Evolutionary conservation across 2,888 invertebrate genomes (phyloP).

Genomic region (Achlya flavicornis): DNA sequence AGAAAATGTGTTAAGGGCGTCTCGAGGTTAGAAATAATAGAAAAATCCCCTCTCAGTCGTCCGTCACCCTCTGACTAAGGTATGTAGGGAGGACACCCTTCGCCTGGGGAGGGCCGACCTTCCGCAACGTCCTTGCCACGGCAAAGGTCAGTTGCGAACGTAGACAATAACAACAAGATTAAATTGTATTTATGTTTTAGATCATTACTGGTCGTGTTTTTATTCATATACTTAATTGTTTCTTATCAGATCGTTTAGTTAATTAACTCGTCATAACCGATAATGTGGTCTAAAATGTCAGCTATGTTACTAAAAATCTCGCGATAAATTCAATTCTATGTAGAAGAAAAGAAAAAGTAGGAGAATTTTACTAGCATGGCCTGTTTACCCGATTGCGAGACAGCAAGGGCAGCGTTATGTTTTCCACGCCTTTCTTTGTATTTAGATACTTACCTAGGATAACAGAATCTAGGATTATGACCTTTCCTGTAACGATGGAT

Average conservation of each 20-base stretch:
- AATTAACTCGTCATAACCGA: background rate
- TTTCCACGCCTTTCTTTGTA: too few species aligned
- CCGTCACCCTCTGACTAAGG: conserved; percentile 51
- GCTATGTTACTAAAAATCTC: too few species aligned
- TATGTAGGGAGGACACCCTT: conserved; percentile 45
- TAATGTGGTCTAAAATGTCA: too few species aligned
- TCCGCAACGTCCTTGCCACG: conserved; percentile 66
- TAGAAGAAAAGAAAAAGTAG: too few species aligned
- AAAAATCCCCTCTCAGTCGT: conserved; percentile 55
- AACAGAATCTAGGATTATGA: too few species aligned
- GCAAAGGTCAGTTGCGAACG: conserved; percentile 61
- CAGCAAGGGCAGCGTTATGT: too few species aligned
- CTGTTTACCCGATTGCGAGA: too few species aligned
- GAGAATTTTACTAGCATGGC: too few species aligned
- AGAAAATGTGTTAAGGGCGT: conserved; percentile 52
- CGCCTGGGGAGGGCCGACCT: conserved; percentile 55
- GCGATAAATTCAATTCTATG: too few species aligned
- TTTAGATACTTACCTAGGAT: too few species aligned
- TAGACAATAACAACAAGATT: conserved; percentile 16
- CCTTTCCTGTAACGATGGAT: too few species aligned
- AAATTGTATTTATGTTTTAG: conserved; percentile 1
- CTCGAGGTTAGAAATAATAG: conserved; percentile 75
- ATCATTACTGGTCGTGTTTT: background rate
- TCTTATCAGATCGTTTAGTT: background rate
- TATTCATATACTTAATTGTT: background rate